These are phyloP conservation scores for Caenorhabditis sp. DNA, from an alignment of 2,888 invertebrate genomes.

Conservation along the genomic window DNA sequence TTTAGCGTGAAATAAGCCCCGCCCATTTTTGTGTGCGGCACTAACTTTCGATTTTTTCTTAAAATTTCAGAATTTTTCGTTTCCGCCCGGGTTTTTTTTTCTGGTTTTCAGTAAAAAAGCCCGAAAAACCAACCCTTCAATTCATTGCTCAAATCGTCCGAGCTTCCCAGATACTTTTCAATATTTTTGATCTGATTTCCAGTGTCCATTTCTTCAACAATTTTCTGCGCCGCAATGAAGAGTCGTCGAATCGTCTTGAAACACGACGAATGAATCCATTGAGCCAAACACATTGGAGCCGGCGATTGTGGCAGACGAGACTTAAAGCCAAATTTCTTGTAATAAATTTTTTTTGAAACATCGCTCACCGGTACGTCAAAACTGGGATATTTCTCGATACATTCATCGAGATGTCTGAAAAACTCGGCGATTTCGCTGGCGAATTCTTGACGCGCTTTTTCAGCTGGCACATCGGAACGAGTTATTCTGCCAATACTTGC, in stretches of 20 bases:
- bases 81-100: no score
- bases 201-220: conserved; percentile 25
- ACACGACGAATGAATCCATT: conserved; percentile 38
- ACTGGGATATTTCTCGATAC: conserved; percentile 31
- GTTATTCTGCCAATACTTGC: conserved; percentile 32
- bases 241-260: conserved; percentile 28
- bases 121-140: conserved; percentile 24
- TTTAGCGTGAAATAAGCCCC: no score
- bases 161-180: conserved; percentile 9
- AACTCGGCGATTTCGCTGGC: conserved; percentile 21
- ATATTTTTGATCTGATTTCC: conserved; percentile 19
- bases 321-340: neutral
- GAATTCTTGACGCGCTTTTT: conserved; percentile 9
- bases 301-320: conserved; percentile 36
- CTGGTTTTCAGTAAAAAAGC: no score
- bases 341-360: neutral
- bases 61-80: no score
- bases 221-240: conserved; percentile 24
- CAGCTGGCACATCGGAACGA: conserved; percentile 1
- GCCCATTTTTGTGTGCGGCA: no score
- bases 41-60: no score
- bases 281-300: conserved; percentile 23
- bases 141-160: conserved; percentile 19
- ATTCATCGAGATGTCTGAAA: conserved; percentile 40
- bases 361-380: conserved; percentile 15